Percentiles rank a stretch among this genome's conserved stretches.
These are phyloP conservation scores for Oedothorax gibbosus DNA, from an alignment of 1,140 invertebrate species.

Conservation along the genomic window DNA sequence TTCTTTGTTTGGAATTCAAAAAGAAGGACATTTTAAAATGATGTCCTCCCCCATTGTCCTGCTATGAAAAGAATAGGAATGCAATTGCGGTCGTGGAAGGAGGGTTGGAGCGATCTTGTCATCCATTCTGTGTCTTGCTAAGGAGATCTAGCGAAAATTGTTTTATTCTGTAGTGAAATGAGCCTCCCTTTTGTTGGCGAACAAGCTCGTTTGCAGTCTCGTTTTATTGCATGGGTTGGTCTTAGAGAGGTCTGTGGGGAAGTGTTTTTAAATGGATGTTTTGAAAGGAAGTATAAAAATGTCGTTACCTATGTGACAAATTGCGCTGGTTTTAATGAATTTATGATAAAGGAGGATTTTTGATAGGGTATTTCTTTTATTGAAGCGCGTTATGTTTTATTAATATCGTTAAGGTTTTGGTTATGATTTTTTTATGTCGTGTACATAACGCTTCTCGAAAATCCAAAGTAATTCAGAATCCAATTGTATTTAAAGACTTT, in stretches of 20 bases:
- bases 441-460: too few relatives aligned
- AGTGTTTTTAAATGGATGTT: too few relatives aligned
- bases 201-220: neutral
- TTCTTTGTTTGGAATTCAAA: conserved; percentile 37
- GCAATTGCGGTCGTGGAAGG: conserved; percentile 15
- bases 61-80: conserved; percentile 29
- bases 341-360: too few relatives aligned
- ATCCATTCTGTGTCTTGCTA: neutral
- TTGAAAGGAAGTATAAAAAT: too few relatives aligned
- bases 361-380: too few relatives aligned
- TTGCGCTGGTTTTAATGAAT: too few relatives aligned
- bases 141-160: conserved; percentile 1
- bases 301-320: too few relatives aligned
- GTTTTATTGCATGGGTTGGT: neutral
- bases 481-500: too few relatives aligned
- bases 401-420: too few relatives aligned
- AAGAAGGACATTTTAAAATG: conserved; percentile 24
- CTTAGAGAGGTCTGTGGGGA: neutral
- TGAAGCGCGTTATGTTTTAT: too few relatives aligned
- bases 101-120: neutral
- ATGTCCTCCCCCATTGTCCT: conserved; percentile 10
- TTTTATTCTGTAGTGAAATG: neutral
- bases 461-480: too few relatives aligned
- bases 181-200: neutral
- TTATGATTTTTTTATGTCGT: too few relatives aligned